phyloP scores from a whole-genome alignment of 2,888 invertebrate genomes.

The Dasysyrphus albostriatus region DNA sequence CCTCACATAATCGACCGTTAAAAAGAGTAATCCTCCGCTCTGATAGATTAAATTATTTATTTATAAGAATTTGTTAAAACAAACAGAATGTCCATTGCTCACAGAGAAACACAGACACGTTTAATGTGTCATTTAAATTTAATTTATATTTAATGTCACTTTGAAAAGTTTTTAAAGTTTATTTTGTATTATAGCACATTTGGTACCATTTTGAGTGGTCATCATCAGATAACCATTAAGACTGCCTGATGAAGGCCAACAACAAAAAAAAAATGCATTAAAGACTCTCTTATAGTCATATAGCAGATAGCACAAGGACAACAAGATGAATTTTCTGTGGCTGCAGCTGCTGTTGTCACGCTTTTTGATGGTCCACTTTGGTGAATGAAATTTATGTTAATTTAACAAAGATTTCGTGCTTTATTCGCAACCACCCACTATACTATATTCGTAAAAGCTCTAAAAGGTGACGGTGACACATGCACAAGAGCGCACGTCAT shows the following conservation, averaged over 20 bases:
- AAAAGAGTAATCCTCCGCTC: background rate
- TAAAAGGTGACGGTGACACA: background rate
- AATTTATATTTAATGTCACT: conserved; percentile 16
- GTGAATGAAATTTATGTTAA: conserved; percentile 26
- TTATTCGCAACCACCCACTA: background rate
- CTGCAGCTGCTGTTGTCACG: background rate
- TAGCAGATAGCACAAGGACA: conserved; percentile 11
- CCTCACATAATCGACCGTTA: background rate
- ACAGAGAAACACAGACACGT: background rate
- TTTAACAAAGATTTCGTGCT: conserved; percentile 13
- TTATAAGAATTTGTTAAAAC: background rate
- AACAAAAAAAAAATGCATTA: conserved; percentile 21
- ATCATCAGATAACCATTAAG: conserved; percentile 21
- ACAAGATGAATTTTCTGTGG: conserved; percentile 5
- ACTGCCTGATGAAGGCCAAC: background rate
- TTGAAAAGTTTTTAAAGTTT: conserved; percentile 17
- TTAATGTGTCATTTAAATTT: conserved; percentile 16
- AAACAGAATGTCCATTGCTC: background rate
- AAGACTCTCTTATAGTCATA: background rate
- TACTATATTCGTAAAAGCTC: background rate
- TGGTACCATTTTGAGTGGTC: background rate
- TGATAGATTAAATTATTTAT: conserved; percentile 7
- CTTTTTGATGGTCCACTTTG: conserved; percentile 25
- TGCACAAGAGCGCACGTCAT: background rate
- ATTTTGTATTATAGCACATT: background rate